Conservation (phyloP, 1,140 invertebrate genomes). For the Neotoxoptera formosana region DNA sequence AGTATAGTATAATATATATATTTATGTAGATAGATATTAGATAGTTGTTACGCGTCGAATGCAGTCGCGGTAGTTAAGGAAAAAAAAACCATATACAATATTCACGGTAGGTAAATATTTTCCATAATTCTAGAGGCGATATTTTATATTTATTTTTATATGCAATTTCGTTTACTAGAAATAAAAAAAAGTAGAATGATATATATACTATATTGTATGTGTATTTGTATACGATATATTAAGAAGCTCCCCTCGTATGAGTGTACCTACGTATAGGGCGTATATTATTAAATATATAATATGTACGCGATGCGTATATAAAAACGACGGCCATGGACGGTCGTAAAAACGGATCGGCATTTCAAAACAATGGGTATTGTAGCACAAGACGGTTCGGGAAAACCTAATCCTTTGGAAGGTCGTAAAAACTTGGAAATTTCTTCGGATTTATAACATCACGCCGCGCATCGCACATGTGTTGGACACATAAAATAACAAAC, state of each 20-base stretch:
- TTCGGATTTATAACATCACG: not conserved
- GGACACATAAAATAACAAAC: not conserved
- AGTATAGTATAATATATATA: too few species aligned
- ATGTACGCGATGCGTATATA: not conserved
- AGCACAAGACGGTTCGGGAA: not conserved
- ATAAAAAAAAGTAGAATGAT: not conserved
- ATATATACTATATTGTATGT: not conserved
- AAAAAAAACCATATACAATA: not conserved
- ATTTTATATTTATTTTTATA: not conserved
- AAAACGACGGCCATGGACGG: not conserved
- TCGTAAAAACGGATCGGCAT: slow-evolving; percentile 33
- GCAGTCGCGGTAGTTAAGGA: too few species aligned
- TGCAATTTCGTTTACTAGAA: not conserved
- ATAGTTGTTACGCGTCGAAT: too few species aligned
- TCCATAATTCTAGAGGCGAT: not conserved
- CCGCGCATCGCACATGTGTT: not conserved
- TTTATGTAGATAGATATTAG: too few species aligned
- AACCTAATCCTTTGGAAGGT: slow-evolving; percentile 50
- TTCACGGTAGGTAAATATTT: not conserved
- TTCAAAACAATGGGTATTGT: slow-evolving; percentile 22
- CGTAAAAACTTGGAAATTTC: slow-evolving; percentile 38
- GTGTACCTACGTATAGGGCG: not conserved
- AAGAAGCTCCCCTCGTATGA: not conserved
- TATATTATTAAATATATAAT: too few species aligned
- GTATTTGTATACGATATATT: not conserved